Evolutionary conservation across 2,888 invertebrate genomes (phyloP).

Genomic region (Agrochola lota): DNA sequence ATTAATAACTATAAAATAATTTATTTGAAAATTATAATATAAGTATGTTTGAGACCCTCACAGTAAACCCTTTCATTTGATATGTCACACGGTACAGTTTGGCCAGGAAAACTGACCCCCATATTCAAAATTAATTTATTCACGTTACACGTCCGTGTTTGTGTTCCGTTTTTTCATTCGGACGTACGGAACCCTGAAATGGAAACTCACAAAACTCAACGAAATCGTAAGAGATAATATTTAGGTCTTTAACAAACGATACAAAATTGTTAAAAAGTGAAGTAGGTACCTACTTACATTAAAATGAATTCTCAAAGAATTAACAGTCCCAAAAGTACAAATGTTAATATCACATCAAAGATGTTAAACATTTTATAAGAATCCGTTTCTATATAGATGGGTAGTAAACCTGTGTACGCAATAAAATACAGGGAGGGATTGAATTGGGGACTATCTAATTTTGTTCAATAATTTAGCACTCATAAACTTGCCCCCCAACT

Average conservation of each 20-base stretch:
- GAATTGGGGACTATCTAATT: neutral
- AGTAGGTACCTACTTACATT: neutral
- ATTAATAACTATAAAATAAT: too few species aligned
- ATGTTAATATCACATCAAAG: slow-evolving; percentile 44
- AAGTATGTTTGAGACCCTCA: too few species aligned
- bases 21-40: too few species aligned
- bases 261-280: too few species aligned
- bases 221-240: neutral
- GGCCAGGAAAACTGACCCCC: too few species aligned
- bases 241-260: neutral
- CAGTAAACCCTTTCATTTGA: too few species aligned
- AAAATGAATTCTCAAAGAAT: slow-evolving; percentile 14
- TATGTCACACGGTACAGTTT: too few species aligned
- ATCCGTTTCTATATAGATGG: slow-evolving; percentile 59
- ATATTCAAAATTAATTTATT: too few species aligned
- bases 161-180: too few species aligned
- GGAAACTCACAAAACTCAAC: too few species aligned
- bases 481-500: neutral
- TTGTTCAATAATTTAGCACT: neutral
- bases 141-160: too few species aligned
- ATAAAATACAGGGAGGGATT: slow-evolving; percentile 40
- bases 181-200: too few species aligned
- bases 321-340: slow-evolving; percentile 20
- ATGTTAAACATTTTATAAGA: slow-evolving; percentile 67
- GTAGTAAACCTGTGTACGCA: slow-evolving; percentile 66